These are phyloP conservation scores for Tenualosa thibaudeaui DNA, from an alignment of 2,797 vertebrate genomes.

Conservation along the genomic window DNA sequence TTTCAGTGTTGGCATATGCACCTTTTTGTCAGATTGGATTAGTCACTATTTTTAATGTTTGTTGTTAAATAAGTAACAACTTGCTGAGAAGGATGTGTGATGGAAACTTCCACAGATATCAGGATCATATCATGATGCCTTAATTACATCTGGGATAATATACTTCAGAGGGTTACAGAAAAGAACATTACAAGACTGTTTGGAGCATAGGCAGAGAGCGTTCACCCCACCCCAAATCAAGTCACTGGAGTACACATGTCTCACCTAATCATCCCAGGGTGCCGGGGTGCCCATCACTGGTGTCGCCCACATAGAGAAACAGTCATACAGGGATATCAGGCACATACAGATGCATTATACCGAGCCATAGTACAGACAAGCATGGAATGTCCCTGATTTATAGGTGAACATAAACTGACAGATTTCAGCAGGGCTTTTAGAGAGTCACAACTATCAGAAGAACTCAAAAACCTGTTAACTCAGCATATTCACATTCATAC, in stretches of 20 bases:
- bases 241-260: background rate
- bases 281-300: background rate
- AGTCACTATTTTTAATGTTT: background rate
- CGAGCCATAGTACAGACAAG: background rate
- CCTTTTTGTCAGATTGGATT: background rate
- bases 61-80: background rate
- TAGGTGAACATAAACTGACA: no score
- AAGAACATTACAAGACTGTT: no score
- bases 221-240: background rate
- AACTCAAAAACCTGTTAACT: no score
- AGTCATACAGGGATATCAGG: background rate
- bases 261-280: no score
- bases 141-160: no score
- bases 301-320: background rate
- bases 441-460: background rate
- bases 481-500: background rate
- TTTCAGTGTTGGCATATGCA: background rate
- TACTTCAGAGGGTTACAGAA: no score
- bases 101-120: no score
- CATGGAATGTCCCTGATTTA: background rate
- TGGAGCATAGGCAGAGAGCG: background rate
- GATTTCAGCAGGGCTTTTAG: background rate
- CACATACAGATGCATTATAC: background rate
- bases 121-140: no score
- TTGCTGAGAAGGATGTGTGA: no score